A percentile compares a stretch with the other conserved stretches of the same genome.
These are phyloP conservation scores for Leptinotarsa juncta DNA, from an alignment of 2,888 invertebrate species.

Conservation along the genomic window DNA sequence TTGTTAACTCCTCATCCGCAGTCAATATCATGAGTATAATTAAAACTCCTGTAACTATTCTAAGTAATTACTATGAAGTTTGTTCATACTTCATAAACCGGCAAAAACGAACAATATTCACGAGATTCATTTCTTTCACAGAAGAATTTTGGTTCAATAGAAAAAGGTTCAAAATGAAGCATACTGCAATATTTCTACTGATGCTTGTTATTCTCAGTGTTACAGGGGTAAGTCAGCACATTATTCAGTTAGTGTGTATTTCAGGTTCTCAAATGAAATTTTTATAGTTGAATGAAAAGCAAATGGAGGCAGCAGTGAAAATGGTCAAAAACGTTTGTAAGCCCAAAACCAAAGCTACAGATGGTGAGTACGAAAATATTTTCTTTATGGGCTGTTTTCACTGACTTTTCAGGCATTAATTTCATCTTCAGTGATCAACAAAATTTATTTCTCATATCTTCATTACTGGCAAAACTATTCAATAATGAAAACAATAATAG, in stretches of 20 bases:
- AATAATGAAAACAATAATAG: too few relatives aligned
- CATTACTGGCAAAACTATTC: too few relatives aligned
- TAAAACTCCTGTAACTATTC: neutral
- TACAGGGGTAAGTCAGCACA: constrained; percentile 32
- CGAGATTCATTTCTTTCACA: constrained; percentile 24
- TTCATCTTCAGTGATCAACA: too few relatives aligned
- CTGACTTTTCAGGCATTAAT: too few relatives aligned
- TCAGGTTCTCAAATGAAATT: neutral
- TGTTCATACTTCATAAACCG: neutral
- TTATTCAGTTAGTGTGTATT: neutral
- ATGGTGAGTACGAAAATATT: constrained; percentile 63
- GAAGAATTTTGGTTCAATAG: constrained; percentile 7
- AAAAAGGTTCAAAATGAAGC: constrained; percentile 31
- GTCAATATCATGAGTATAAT: neutral
- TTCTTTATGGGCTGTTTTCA: too few relatives aligned
- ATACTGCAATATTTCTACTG: constrained; percentile 11
- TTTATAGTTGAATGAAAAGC: constrained; percentile 65
- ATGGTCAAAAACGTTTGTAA: constrained; percentile 74
- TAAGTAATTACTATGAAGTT: neutral
- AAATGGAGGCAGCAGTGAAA: constrained; percentile 73
- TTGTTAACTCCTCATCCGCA: neutral
- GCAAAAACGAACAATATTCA: constrained; percentile 2
- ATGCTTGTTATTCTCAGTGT: constrained; percentile 15
- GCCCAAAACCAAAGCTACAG: constrained; percentile 71
- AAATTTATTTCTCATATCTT: too few relatives aligned